Percentiles rank a stretch among this genome's conserved stretches.
These are phyloP conservation scores for Aphrophora alni DNA, from an alignment of 2,888 invertebrate genomes.

Conservation along the genomic window DNA sequence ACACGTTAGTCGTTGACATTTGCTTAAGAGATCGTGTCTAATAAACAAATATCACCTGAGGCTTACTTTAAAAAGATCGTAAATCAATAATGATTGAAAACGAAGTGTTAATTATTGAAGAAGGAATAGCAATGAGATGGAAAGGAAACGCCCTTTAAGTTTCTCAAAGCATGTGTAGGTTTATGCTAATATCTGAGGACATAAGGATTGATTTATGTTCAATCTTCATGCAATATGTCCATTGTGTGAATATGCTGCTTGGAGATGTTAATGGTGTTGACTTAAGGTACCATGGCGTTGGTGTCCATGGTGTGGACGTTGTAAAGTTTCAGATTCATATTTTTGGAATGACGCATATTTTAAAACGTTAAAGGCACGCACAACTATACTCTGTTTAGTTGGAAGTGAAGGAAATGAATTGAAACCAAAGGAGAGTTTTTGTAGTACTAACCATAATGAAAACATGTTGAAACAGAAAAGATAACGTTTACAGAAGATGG, in stretches of 20 bases:
- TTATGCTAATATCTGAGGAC: neutral
- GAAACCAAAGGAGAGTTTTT: no score
- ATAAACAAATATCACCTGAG: neutral
- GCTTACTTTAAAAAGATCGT: neutral
- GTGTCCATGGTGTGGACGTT: no score
- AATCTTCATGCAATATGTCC: conserved; percentile 6
- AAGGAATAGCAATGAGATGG: conserved; percentile 6
- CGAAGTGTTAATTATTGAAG: neutral
- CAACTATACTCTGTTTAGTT: no score
- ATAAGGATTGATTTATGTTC: neutral
- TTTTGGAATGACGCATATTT: no score
- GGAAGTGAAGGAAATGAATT: no score
- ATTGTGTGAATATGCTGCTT: neutral
- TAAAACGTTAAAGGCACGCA: no score
- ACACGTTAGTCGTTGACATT: neutral
- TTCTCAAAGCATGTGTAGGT: neutral
- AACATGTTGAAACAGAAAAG: no score
- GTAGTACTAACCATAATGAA: no score
- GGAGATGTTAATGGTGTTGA: no score
- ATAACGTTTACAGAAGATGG: no score
- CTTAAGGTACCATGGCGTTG: no score
- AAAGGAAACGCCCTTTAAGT: neutral
- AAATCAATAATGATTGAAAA: neutral
- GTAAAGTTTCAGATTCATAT: no score
- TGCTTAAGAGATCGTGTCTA: neutral